These are phyloP conservation scores for Mesaphorura yosii DNA, from an alignment of 1,140 invertebrate genomes.

Conservation along the genomic window DNA sequence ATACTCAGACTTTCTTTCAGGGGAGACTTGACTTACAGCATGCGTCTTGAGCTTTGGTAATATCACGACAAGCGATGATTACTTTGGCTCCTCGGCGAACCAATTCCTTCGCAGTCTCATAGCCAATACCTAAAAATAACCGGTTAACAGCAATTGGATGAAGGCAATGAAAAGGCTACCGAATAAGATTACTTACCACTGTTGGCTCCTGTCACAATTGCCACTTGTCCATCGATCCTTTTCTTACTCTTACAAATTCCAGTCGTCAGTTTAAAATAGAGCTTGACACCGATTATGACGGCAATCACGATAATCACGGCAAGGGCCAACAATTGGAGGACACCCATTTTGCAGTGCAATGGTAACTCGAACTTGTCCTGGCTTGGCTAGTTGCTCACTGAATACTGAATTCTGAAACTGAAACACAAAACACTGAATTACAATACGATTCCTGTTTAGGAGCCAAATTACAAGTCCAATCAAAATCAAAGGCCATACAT, in stretches of 20 bases:
- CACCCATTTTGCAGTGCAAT: background rate
- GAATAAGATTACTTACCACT: slow-evolving; percentile 34
- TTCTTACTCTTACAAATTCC: slow-evolving; percentile 41
- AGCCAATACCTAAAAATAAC: slow-evolving; percentile 47
- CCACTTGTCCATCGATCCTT: slow-evolving; percentile 43
- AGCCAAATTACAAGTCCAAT: too few species aligned
- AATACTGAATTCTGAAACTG: background rate
- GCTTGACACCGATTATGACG: slow-evolving; percentile 28
- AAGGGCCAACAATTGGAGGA: background rate
- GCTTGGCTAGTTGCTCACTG: background rate
- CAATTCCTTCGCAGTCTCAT: slow-evolving; percentile 41
- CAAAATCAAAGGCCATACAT: too few species aligned
- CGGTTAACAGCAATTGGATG: too few species aligned
- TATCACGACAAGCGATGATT: slow-evolving; percentile 40
- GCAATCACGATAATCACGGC: slow-evolving; percentile 3
- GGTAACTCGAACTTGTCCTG: background rate
- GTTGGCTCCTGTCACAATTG: slow-evolving; percentile 46
- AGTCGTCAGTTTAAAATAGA: slow-evolving; percentile 36
- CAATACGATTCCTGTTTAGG: too few species aligned
- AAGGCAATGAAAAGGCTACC: too few species aligned
- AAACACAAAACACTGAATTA: background rate
- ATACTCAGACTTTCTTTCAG: background rate
- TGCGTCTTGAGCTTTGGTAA: slow-evolving; percentile 34
- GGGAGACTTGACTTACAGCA: slow-evolving; percentile 19
- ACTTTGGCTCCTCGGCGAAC: slow-evolving; percentile 38